phyloP scores from a whole-genome alignment of 2,113 vertebrate species.

The Gambusia affinis region DNA sequence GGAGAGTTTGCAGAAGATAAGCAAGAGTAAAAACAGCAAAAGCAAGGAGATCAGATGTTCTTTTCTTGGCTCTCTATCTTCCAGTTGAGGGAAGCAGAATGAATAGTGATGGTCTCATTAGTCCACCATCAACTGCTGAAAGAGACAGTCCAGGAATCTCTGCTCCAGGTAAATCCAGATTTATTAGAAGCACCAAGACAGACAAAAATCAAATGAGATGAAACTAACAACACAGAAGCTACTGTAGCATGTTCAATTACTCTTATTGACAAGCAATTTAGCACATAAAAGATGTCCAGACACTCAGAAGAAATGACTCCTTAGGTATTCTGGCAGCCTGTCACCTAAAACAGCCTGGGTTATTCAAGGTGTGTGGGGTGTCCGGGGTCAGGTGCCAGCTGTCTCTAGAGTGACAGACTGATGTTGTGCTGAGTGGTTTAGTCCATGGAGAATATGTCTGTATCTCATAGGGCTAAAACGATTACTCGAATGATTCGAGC shows the following conservation, averaged over 20 bases:
- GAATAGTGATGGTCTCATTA: constrained; percentile 66
- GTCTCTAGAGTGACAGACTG: constrained; percentile 40
- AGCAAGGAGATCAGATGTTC: constrained; percentile 28
- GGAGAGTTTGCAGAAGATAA: neutral
- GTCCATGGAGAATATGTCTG: constrained; percentile 38
- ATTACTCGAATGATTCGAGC: too few relatives aligned
- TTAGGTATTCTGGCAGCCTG: constrained; percentile 60
- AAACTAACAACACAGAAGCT: constrained; percentile 26
- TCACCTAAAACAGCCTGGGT: constrained; percentile 40
- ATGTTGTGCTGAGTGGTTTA: constrained; percentile 29
- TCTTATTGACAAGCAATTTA: constrained; percentile 27
- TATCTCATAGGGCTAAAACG: neutral
- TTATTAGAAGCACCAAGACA: constrained; percentile 45
- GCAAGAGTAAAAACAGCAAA: constrained; percentile 5
- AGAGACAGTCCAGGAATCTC: constrained; percentile 31
- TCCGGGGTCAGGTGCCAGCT: constrained; percentile 29
- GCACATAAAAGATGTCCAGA: constrained; percentile 46
- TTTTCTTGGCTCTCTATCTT: constrained; percentile 26
- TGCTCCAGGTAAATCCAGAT: constrained; percentile 48
- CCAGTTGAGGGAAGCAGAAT: constrained; percentile 40
- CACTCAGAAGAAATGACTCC: constrained; percentile 51
- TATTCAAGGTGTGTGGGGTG: constrained; percentile 55
- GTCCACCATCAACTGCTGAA: constrained; percentile 42
- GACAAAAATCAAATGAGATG: constrained; percentile 29
- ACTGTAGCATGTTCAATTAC: constrained; percentile 25